A percentile compares a stretch with the other conserved stretches of the same genome.
Evolutionary conservation across 2,888 invertebrate species (phyloP).

Genomic region (Synanthedon andrenaeformis): DNA sequence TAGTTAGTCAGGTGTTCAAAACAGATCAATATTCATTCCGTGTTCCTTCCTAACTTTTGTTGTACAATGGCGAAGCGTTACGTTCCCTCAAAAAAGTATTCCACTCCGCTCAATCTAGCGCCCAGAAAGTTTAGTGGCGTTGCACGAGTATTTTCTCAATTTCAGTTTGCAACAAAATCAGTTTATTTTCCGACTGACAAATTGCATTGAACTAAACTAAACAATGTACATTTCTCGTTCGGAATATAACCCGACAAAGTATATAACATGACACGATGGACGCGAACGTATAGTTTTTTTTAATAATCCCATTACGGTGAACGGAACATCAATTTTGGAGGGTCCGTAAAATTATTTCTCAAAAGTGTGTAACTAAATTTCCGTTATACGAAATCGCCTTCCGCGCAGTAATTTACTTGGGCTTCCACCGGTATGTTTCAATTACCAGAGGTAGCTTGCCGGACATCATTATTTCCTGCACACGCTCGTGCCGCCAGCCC

Average conservation of each 20-base stretch:
- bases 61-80: slow-evolving; percentile 9
- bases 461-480: slow-evolving; percentile 56
- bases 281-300: neutral
- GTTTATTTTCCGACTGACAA: slow-evolving; percentile 60
- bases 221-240: slow-evolving; percentile 53
- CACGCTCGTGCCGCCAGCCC: slow-evolving; percentile 13
- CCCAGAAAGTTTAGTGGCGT: slow-evolving; percentile 35
- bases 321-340: neutral
- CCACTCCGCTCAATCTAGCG: slow-evolving; percentile 27
- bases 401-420: slow-evolving; percentile 39
- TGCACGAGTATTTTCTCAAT: slow-evolving; percentile 54
- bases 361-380: slow-evolving; percentile 37
- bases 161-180: slow-evolving; percentile 64
- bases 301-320: neutral
- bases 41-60: slow-evolving; percentile 10
- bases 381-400: slow-evolving; percentile 39
- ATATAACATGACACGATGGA: slow-evolving; percentile 8
- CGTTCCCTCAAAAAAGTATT: slow-evolving; percentile 35
- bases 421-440: slow-evolving; percentile 37
- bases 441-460: slow-evolving; percentile 32
- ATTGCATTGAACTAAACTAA: slow-evolving; percentile 54
- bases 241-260: slow-evolving; percentile 42
- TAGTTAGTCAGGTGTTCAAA: slow-evolving; percentile 12
- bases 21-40: slow-evolving; percentile 10
- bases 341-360: slow-evolving; percentile 17